These are phyloP conservation scores for Athrips mouffetella DNA, from an alignment of 2,888 invertebrate genomes.

Conservation along the genomic window DNA sequence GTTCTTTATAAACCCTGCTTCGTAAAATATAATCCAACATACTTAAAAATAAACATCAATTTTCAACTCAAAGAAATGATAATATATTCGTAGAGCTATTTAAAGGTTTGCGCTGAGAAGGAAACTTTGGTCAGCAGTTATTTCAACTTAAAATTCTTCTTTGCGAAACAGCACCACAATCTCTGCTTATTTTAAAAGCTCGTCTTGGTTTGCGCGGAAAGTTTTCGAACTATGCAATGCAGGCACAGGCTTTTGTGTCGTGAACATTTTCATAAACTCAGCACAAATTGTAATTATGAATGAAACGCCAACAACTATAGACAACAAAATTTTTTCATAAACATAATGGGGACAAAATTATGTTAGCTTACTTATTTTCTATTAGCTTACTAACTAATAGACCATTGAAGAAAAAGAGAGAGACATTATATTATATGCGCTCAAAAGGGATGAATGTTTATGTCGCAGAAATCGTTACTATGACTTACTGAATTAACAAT, in stretches of 20 bases:
- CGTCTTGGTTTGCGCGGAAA: constrained; percentile 39
- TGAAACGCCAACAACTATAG: too few species aligned
- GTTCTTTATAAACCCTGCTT: background rate
- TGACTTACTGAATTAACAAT: too few species aligned
- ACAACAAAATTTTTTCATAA: too few species aligned
- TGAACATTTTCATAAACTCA: background rate
- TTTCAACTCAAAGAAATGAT: constrained; percentile 48
- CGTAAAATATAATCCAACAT: background rate
- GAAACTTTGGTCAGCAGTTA: constrained; percentile 53
- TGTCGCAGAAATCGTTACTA: too few species aligned
- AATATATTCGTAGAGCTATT: constrained; percentile 50
- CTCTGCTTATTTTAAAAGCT: constrained; percentile 45
- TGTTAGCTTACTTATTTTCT: too few species aligned
- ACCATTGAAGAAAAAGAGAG: too few species aligned
- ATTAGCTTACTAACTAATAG: too few species aligned
- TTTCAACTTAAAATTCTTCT: constrained; percentile 51
- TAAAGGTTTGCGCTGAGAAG: constrained; percentile 34
- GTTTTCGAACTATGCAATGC: constrained; percentile 34
- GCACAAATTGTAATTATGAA: background rate
- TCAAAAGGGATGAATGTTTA: too few species aligned
- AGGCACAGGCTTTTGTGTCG: constrained; percentile 27
- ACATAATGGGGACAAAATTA: too few species aligned
- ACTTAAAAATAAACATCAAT: constrained; percentile 43
- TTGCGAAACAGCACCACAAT: constrained; percentile 37
- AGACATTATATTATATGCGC: too few species aligned